Percentiles rank a stretch among this genome's conserved stretches.
Conservation (phyloP, 2,888 invertebrate species). For the Acanthococcus lagerstroemiae region DNA sequence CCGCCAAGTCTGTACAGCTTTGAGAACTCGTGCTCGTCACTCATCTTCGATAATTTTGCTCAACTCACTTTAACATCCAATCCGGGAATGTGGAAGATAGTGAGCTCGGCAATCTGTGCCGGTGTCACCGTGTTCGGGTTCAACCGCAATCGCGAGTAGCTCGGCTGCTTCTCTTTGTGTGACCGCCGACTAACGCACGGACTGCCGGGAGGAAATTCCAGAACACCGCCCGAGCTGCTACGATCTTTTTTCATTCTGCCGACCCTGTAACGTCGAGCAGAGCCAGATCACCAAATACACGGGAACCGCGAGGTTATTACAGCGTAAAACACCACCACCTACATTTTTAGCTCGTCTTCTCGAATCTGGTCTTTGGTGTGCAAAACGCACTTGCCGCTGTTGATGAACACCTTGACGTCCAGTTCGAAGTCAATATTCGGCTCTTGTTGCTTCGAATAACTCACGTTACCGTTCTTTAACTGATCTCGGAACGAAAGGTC, state of each 20-base stretch:
- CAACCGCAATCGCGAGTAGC: conserved; percentile 32
- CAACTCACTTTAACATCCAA: conserved; percentile 68
- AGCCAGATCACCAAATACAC: conserved; percentile 37
- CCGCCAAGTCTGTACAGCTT: too few species aligned
- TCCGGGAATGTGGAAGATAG: conserved; percentile 83
- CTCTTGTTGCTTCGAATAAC: conserved; percentile 51
- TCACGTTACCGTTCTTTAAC: conserved; percentile 1
- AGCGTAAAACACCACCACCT: conserved; percentile 37
- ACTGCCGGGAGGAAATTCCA: conserved; percentile 50
- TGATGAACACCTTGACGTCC: conserved; percentile 91
- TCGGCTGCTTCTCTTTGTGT: conserved; percentile 39
- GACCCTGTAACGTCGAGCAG: conserved; percentile 42
- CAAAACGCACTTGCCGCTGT: conserved; percentile 91
- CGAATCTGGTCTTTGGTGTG: conserved; percentile 74
- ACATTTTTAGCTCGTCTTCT: conserved; percentile 60
- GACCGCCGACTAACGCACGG: conserved; percentile 46
- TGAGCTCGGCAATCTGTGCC: conserved; percentile 57
- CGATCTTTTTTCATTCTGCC: conserved; percentile 63
- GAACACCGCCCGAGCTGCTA: conserved; percentile 54
- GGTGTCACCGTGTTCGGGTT: conserved; percentile 40
- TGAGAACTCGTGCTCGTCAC: too few species aligned
- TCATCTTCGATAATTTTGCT: too few species aligned
- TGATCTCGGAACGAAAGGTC: conserved; percentile 19
- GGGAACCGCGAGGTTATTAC: too few species aligned
- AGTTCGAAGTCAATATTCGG: conserved; percentile 92